Conservation (phyloP, 2,113 vertebrate genomes). For the Pangasianodon gigas region DNA sequence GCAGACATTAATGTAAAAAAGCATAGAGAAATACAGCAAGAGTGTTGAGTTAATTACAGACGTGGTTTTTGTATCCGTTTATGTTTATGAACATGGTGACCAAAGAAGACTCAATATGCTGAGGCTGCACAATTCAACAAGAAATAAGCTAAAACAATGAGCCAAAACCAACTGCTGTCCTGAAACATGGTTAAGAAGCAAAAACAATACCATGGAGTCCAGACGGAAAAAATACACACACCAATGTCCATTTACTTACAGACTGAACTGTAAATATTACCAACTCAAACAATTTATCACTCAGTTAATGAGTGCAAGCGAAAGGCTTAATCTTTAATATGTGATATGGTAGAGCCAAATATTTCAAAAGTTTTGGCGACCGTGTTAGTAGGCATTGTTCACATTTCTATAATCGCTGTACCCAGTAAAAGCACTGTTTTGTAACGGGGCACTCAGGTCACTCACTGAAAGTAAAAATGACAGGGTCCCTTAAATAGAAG, state of each 20-base stretch:
- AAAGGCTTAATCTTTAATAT: not conserved
- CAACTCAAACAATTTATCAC: not conserved
- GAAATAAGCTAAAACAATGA: not conserved
- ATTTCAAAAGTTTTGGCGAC: not conserved
- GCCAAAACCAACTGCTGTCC: not conserved
- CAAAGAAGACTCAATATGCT: not conserved
- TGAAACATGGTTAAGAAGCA: not conserved
- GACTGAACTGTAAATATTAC: not conserved
- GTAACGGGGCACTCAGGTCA: too few relatives aligned
- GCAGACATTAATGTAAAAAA: not conserved
- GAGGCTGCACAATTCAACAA: not conserved
- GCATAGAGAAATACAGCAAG: not conserved
- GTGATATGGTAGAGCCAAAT: not conserved
- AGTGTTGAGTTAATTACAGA: not conserved
- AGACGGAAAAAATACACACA: not conserved
- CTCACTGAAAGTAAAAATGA: not conserved
- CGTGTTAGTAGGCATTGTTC: not conserved
- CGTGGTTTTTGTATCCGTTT: not conserved
- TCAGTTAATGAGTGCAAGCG: not conserved
- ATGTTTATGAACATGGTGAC: not conserved
- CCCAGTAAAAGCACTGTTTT: not conserved
- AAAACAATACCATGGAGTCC: not conserved
- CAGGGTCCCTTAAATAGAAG: not conserved
- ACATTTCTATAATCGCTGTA: not conserved
- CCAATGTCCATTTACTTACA: not conserved